Evolutionary conservation across 30 jellyfish, hydroid and myxozoan genomes (phyloP).

Genomic region (Pelagia noctiluca): DNA sequence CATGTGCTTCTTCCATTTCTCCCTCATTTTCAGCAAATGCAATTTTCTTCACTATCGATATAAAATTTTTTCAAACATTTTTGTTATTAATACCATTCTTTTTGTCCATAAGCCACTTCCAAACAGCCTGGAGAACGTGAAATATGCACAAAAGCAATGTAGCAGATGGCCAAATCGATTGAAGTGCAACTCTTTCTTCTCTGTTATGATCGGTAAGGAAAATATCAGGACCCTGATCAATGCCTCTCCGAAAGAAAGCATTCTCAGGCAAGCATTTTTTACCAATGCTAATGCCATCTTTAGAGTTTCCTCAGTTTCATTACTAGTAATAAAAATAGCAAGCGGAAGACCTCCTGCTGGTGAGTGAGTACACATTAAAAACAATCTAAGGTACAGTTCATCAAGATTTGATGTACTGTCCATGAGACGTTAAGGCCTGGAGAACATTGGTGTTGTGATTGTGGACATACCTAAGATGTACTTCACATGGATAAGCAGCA

Average conservation of each 20-base stretch:
- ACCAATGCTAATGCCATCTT: conserved; percentile 22
- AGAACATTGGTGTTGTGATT: too few relatives aligned
- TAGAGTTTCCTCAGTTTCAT: conserved; percentile 44
- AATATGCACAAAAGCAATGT: conserved; percentile 17
- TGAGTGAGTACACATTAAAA: conserved; percentile 33
- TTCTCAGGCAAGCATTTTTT: too few relatives aligned
- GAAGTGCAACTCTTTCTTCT: conserved; percentile 21
- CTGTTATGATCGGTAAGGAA: too few relatives aligned
- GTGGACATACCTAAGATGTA: too few relatives aligned
- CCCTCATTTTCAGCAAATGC: conserved; percentile 15
- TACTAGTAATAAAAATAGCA: conserved; percentile 47
- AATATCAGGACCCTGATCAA: too few relatives aligned
- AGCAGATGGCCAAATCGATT: conserved; percentile 33
- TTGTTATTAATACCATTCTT: conserved; percentile 1
- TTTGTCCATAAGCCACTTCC: conserved; percentile 58
- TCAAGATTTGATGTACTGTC: conserved; percentile 35
- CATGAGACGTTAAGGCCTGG: too few relatives aligned
- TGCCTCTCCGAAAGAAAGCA: too few relatives aligned
- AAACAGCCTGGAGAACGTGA: conserved; percentile 46
- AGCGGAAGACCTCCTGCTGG: conserved; percentile 48
- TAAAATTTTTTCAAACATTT: neutral
- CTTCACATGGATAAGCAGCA: too few relatives aligned
- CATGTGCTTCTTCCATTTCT: conserved; percentile 2
- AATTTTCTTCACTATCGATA: conserved; percentile 15
- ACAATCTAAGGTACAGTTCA: conserved; percentile 27